Conservation (phyloP, 2,797 vertebrate genomes). For the Cuculus canorus region DNA sequence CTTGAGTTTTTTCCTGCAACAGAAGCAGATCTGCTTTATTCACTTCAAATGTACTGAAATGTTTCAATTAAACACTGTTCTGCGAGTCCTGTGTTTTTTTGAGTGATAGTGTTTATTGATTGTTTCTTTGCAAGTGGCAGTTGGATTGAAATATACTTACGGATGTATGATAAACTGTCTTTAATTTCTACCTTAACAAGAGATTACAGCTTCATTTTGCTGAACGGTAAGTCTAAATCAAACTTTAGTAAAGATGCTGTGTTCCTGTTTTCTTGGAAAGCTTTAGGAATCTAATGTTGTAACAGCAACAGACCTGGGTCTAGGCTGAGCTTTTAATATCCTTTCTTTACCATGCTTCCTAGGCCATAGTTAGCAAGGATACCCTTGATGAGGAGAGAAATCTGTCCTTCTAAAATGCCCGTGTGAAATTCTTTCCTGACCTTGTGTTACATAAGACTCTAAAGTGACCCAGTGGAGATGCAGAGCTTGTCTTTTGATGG, state of each 20-base stretch:
- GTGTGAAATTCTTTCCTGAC: neutral
- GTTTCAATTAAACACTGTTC: neutral
- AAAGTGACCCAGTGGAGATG: neutral
- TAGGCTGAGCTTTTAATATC: neutral
- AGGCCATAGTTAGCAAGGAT: neutral
- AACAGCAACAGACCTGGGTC: neutral
- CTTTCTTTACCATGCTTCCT: neutral
- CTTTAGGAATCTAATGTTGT: neutral
- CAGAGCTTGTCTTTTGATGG: neutral
- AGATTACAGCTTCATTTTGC: slow-evolving; percentile 85
- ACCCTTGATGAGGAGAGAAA: neutral
- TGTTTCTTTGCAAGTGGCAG: neutral
- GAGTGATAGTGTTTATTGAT: neutral
- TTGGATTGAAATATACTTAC: neutral
- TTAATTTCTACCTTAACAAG: slow-evolving; percentile 79
- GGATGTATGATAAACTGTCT: neutral
- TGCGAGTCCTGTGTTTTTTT: neutral
- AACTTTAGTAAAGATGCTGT: neutral
- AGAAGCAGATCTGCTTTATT: neutral
- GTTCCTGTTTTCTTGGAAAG: neutral
- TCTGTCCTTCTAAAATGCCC: neutral
- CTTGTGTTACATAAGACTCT: neutral
- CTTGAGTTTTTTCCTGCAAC: neutral
- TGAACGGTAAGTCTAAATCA: slow-evolving; percentile 80
- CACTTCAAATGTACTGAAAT: neutral